Evolutionary conservation across 2,888 invertebrate genomes (phyloP).

Genomic region (Allophyes oxyacanthae): DNA sequence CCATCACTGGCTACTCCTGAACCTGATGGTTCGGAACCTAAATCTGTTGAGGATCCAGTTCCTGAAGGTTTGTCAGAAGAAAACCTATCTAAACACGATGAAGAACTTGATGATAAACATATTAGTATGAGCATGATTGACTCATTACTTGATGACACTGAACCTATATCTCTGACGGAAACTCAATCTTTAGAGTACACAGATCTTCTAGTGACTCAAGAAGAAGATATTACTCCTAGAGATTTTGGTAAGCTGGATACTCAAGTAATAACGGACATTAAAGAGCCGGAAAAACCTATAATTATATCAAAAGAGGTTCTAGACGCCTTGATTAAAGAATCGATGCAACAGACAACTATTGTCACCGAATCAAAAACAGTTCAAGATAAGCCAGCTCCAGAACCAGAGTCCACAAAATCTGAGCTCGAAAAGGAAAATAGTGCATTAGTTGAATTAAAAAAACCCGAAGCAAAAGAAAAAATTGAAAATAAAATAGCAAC

Average conservation of each 20-base stretch:
- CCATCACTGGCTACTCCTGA: constrained; percentile 79
- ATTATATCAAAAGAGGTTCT: constrained; percentile 15
- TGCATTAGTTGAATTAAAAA: constrained; percentile 25
- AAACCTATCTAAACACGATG: constrained; percentile 44
- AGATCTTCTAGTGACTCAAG: constrained; percentile 57
- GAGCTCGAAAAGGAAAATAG: constrained; percentile 21
- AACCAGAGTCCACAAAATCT: background rate
- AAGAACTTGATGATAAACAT: constrained; percentile 66
- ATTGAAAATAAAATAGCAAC: too few relatives aligned
- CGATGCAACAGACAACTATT: too few relatives aligned
- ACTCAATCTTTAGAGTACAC: constrained; percentile 64
- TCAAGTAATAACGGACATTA: constrained; percentile 7
- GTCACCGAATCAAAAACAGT: constrained; percentile 2
- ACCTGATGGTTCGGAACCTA: constrained; percentile 63
- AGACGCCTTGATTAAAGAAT: too few relatives aligned
- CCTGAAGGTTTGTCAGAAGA: constrained; percentile 24
- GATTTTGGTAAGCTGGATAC: constrained; percentile 49
- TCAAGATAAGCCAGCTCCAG: background rate
- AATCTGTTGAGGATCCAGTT: constrained; percentile 33
- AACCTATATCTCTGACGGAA: constrained; percentile 62
- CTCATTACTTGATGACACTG: constrained; percentile 69
- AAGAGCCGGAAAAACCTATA: constrained; percentile 9
- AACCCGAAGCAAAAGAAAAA: too few relatives aligned
- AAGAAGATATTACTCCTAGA: constrained; percentile 62
- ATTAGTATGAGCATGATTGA: constrained; percentile 75